Conservation (phyloP, 1,140 invertebrate genomes). For the Euschistus heros region DNA sequence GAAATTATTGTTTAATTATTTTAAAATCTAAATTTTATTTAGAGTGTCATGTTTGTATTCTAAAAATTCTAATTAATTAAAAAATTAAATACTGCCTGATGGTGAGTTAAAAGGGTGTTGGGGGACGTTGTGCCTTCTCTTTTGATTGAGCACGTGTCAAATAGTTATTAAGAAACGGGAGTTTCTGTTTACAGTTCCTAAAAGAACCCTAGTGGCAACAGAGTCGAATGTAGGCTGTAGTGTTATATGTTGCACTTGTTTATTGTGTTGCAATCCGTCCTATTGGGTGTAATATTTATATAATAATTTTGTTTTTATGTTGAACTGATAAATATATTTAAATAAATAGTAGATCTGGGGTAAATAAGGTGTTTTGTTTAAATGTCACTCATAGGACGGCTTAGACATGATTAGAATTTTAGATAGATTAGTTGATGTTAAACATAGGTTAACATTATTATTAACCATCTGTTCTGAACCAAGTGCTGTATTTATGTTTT, state of each 20-base stretch:
- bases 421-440: slow-evolving; percentile 18
- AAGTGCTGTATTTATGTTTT: slow-evolving; percentile 16
- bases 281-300: slow-evolving; percentile 2
- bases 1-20: too few species aligned
- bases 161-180: slow-evolving; percentile 28
- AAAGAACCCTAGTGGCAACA: slow-evolving; percentile 28
- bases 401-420: slow-evolving; percentile 19
- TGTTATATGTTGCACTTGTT: slow-evolving; percentile 18
- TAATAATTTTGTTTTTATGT: slow-evolving; percentile 9
- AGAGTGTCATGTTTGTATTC: too few species aligned
- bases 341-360: not conserved
- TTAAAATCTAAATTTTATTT: too few species aligned
- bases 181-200: slow-evolving; percentile 33
- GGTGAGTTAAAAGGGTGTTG: not conserved
- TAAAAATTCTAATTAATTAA: too few species aligned
- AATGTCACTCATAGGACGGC: slow-evolving; percentile 11
- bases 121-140: slow-evolving; percentile 30
- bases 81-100: too few species aligned
- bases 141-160: slow-evolving; percentile 31
- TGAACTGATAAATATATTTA: slow-evolving; percentile 5
- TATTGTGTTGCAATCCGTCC: slow-evolving; percentile 18
- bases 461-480: slow-evolving; percentile 5
- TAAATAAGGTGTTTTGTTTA: not conserved
- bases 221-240: slow-evolving; percentile 16
- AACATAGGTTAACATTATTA: not conserved